These are phyloP conservation scores for Rhinatrema bivittatum DNA, from an alignment of 2,797 vertebrate genomes.

Conservation along the genomic window DNA sequence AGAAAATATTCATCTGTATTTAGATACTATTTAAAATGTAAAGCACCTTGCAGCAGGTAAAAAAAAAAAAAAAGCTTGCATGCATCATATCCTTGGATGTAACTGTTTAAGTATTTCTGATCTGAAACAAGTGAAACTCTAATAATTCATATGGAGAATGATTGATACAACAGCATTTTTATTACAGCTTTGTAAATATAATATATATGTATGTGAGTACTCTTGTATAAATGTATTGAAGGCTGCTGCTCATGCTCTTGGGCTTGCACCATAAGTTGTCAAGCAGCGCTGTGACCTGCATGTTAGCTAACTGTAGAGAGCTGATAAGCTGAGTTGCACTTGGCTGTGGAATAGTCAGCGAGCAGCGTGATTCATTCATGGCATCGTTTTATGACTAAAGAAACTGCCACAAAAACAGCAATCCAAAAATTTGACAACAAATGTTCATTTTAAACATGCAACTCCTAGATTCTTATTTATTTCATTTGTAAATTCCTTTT, in stretches of 20 bases:
- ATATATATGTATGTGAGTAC: conserved; percentile 64
- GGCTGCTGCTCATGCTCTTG: conserved; percentile 29
- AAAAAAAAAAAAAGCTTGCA: too few species aligned
- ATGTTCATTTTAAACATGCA: conserved; percentile 27
- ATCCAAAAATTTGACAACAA: conserved; percentile 6
- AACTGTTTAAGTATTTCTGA: too few species aligned
- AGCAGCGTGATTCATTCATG: conserved; percentile 21
- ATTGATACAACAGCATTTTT: too few species aligned
- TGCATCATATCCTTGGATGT: too few species aligned
- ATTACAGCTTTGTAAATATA: conserved; percentile 41
- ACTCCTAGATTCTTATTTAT: conserved; percentile 64
- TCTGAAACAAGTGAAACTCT: too few species aligned
- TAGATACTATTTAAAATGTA: too few species aligned
- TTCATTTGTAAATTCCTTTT: conserved; percentile 61
- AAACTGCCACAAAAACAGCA: conserved; percentile 8
- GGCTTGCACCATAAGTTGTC: conserved; percentile 42
- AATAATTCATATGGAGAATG: conserved; percentile 56
- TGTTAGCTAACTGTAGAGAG: conserved; percentile 29
- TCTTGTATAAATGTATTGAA: conserved; percentile 50
- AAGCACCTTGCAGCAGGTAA: too few species aligned
- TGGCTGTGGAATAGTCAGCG: conserved; percentile 33
- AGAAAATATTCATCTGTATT: too few species aligned
- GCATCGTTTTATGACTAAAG: conserved; percentile 2
- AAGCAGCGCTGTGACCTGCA: conserved; percentile 43
- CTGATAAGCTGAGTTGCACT: too few species aligned